Base-by-base conservation (phyloP, 1,140 invertebrate genomes). In the Musca vetustissima region DNA sequence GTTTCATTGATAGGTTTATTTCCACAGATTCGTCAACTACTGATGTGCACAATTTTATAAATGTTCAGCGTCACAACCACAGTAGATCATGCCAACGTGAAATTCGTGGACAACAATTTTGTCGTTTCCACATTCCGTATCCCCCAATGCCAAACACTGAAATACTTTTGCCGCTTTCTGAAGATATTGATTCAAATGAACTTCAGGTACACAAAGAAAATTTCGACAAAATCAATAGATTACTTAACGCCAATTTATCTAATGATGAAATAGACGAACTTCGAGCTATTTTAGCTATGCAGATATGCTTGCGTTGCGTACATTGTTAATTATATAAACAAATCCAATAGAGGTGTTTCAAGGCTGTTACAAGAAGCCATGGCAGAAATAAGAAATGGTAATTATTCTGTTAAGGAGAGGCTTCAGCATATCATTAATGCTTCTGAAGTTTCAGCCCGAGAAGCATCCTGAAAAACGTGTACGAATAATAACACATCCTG, bases 241-340 rank as follows among this genome's bases (percentile, higher is more conserved):
- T n/a, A n/a, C n/a, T n/a, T n/a, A n/a, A n/a, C n/a, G n/a, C n/a
- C n/a, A n/a, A n/a, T n/a, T n/a, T n/a, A n/a, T n/a, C n/a, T n/a
- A n/a, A n/a, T n/a, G n/a, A n/a, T n/a, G n/a, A n/a, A n/a, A n/a
- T n/a, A n/a, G n/a, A n/a, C n/a, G n/a, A n/a, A n/a, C n/a, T n/a
- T n/a, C n/a, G n/a, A n/a, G n/a, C n/a, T 66, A 69, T 81, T 9
- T 50, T 78, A 25, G 19, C 66, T 9, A 47, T 76, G 24, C 76
- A 73, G 65, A 22, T 49, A 49, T 49, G 47, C 47, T 14, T 49
- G 47, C 14, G 47, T 49, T 4, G 4, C 47, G 13, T 49, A 49
- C n/a, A 49, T 49, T 49, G 47, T 49, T 14, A 49, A 49, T 14
- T 49, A 49, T 13, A 49, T 49, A 49, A 49, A 49, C n/a, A 49